Conservation (phyloP, 37 sponge, comb jelly and placozoan species). For the Ephydatia muelleri region DNA sequence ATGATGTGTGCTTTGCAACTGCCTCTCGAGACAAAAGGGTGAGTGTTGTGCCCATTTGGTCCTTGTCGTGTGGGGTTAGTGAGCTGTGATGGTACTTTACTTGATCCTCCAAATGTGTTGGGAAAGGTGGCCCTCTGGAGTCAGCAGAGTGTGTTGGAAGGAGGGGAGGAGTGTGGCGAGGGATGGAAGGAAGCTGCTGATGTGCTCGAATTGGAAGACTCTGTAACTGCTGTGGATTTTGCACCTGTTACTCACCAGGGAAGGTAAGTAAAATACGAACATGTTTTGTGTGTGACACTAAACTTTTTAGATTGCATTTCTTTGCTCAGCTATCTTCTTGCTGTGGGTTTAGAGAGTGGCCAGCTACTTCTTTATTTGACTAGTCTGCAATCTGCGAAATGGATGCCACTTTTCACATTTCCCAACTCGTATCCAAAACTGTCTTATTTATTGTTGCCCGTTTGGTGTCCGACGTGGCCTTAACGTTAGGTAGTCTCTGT, state of each 20-base stretch:
- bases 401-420: neutral
- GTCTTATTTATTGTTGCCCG: no score
- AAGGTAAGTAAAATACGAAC: constrained; percentile 33
- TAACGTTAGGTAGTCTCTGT: constrained; percentile 3
- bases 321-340: constrained; percentile 48
- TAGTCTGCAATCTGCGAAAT: constrained; percentile 7
- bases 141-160: neutral
- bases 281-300: neutral
- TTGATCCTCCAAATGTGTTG: neutral
- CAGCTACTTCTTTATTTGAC: constrained; percentile 28
- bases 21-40: constrained; percentile 93
- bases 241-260: constrained; percentile 46
- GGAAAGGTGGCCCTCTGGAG: constrained; percentile 77
- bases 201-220: constrained; percentile 33
- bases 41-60: neutral
- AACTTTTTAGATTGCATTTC: no score
- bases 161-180: constrained; percentile 35
- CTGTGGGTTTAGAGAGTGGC: constrained; percentile 75
- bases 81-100: neutral
- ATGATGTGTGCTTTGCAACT: constrained; percentile 87
- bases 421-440: constrained; percentile 22
- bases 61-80: neutral
- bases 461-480: no score
- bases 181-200: constrained; percentile 41
- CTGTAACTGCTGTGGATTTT: constrained; percentile 83